Percentiles rank a stretch among this genome's conserved stretches.
These are phyloP conservation scores for Aphelinus atriplicis DNA, from an alignment of 1,140 invertebrate species.

Conservation along the genomic window DNA sequence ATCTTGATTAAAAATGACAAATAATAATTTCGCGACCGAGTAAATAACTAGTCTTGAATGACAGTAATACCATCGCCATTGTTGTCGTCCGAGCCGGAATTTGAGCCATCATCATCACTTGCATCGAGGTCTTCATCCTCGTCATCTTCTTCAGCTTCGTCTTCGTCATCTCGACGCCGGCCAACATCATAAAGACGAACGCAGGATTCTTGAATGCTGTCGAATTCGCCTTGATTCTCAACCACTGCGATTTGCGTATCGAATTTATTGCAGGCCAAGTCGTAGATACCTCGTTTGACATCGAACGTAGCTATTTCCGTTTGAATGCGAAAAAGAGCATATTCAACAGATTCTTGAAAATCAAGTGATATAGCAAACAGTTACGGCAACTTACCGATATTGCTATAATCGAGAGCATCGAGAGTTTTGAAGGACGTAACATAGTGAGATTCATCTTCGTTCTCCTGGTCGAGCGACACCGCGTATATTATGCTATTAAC, in stretches of 20 bases:
- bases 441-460: constrained; percentile 74
- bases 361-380: not conserved
- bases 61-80: constrained; percentile 66
- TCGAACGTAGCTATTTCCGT: constrained; percentile 81
- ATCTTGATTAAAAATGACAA: too few species aligned
- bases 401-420: constrained; percentile 92
- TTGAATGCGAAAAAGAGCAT: constrained; percentile 21
- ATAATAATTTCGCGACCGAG: too few species aligned
- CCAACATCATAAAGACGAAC: constrained; percentile 87
- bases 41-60: too few species aligned
- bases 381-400: constrained; percentile 75
- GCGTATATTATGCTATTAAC: constrained; percentile 76
- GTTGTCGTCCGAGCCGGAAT: constrained; percentile 67
- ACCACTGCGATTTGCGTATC: constrained; percentile 85
- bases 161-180: constrained; percentile 76
- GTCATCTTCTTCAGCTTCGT: constrained; percentile 78
- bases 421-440: constrained; percentile 93
- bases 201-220: constrained; percentile 83
- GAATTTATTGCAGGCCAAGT: constrained; percentile 77
- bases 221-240: constrained; percentile 81
- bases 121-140: constrained; percentile 72
- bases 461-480: constrained; percentile 72
- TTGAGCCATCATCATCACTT: constrained; percentile 64
- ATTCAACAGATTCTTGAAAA: constrained; percentile 2
- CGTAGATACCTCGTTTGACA: constrained; percentile 84